These are phyloP conservation scores for Pachycephala philippinensis DNA, from an alignment of 2,113 vertebrate species.

Conservation along the genomic window DNA sequence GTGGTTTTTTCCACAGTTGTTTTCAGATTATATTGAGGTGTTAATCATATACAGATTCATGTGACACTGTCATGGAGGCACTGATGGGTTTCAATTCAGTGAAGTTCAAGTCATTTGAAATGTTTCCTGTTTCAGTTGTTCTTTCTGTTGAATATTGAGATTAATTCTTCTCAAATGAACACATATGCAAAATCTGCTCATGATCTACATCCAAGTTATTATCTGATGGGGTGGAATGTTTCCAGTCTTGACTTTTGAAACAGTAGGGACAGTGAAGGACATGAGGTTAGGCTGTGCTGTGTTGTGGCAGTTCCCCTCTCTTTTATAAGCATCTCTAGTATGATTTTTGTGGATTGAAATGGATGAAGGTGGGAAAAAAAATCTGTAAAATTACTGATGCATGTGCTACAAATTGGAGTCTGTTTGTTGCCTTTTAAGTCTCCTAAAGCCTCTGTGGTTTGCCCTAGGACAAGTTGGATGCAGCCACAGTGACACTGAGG, in stretches of 20 bases:
- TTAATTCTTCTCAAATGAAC: neutral
- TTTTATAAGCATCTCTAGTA: neutral
- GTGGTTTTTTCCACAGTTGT: neutral
- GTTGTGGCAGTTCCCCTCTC: neutral
- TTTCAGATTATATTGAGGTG: neutral
- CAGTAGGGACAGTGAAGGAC: neutral
- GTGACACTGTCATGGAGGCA: neutral
- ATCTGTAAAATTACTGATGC: neutral
- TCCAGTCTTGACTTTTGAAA: neutral
- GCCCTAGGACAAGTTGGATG: neutral
- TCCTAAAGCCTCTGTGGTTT: neutral
- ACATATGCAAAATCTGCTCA: neutral
- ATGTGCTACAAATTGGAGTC: neutral
- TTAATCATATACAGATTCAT: neutral
- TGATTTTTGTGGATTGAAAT: neutral
- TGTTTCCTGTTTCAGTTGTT: neutral
- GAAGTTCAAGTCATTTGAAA: neutral
- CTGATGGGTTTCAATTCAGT: neutral
- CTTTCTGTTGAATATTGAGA: neutral
- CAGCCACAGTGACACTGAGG: neutral
- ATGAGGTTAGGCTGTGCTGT: neutral
- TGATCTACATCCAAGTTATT: neutral
- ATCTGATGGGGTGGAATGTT: neutral
- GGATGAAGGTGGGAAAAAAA: neutral
- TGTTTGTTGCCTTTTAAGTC: neutral